Evolutionary conservation across 2,888 invertebrate genomes (phyloP), one percentile per base, ranked within the genome.

Genomic region (Leptopterna dolabrata): DNA sequence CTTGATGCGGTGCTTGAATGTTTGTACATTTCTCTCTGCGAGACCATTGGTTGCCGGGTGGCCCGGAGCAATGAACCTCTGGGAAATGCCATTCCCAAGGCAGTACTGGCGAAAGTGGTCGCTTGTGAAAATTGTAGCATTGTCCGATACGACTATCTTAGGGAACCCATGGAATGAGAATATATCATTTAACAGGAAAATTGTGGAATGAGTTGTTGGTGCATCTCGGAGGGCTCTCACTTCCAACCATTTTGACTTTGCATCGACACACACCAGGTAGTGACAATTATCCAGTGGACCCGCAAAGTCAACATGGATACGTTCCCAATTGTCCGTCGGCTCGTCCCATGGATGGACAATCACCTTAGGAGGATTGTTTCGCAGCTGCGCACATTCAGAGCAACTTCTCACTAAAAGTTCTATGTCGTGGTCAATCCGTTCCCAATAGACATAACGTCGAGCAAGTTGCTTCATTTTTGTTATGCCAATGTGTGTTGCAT

Each of bases 91-190:
- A 9, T 63, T 30, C 63, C 63, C 80, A 78, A 76, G 86, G 83
- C 90, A 89, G n/a, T 89, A 90, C 7, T 70, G 2, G 88, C 87
- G 30, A 88, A 91, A 90, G 47, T 85, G 87, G 76, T 88, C 70
- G 51, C 89, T 88, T 27, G 87, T 89, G 73, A 90, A 91, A 14
- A 90, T 90, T 47, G 89, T 88, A 11, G 90, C 90, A 76, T 90
- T 90, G 81, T 90, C 90, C n/a, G 89, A 90, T 0, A 89, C 90
- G 29, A 91, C 51, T 29, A 88, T 86, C 14, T 88, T 63, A 9
- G 90, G 90, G 27, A 88, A 89, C 0, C 90, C 90, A 85, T 90
- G 89, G 27, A 86, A 47, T 1, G 90, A 55, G 73, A 90, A 91
- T 11, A 90, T 87, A 6, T 90, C 82, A 36, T 89, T 71, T 13